A percentile compares a stretch with the other conserved stretches of the same genome.
Evolutionary conservation across 2,888 invertebrate genomes (phyloP).

Genomic region (Temnothorax unifasciatus): DNA sequence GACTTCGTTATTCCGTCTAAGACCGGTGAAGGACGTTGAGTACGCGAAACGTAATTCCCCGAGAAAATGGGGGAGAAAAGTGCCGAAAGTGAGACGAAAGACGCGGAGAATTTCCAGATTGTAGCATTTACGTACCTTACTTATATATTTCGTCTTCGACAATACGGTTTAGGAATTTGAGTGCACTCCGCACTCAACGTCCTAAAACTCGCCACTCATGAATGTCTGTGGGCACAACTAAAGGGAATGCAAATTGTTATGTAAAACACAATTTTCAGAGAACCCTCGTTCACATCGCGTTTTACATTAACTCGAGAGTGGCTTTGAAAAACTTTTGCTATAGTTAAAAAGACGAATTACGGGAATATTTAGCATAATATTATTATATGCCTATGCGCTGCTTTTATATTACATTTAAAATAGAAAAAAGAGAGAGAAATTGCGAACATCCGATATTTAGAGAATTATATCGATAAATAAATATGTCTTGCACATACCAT

Average conservation of each 20-base stretch:
- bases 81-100: slow-evolving; percentile 41
- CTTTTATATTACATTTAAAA: slow-evolving; percentile 8
- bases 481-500: background rate
- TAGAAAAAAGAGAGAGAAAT: background rate
- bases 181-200: slow-evolving; percentile 45
- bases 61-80: slow-evolving; percentile 40
- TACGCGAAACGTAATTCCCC: slow-evolving; percentile 58
- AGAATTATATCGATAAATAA: background rate
- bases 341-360: slow-evolving; percentile 37
- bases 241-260: slow-evolving; percentile 48
- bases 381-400: background rate
- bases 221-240: slow-evolving; percentile 38
- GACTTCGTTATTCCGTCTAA: slow-evolving; percentile 60
- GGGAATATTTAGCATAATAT: slow-evolving; percentile 2
- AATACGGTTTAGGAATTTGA: slow-evolving; percentile 65
- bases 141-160: slow-evolving; percentile 47
- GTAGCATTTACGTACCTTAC: slow-evolving; percentile 45
- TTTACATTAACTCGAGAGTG: slow-evolving; percentile 29
- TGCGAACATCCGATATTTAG: background rate
- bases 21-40: slow-evolving; percentile 46
- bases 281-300: slow-evolving; percentile 29
- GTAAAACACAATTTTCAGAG: slow-evolving; percentile 51
- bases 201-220: slow-evolving; percentile 47
- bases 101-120: slow-evolving; percentile 7
- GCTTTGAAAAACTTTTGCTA: slow-evolving; percentile 9